Evolutionary conservation across 2,888 invertebrate genomes (phyloP), one percentile per base, ranked within the genome.

Genomic region (Acrobasis repandana): DNA sequence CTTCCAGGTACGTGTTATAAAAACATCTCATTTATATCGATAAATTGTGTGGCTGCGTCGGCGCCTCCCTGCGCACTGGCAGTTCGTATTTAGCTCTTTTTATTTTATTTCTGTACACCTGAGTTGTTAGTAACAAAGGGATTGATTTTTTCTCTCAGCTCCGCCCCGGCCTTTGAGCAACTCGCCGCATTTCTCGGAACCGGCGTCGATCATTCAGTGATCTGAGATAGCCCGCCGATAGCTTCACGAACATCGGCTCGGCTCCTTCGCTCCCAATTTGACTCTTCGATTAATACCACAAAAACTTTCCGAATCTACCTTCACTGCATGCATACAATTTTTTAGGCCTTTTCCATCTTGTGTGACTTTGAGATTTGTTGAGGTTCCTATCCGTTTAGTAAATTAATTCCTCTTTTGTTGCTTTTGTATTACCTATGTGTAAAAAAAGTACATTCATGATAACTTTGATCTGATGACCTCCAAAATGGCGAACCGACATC

Each of bases 51-150:
- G 66, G 67, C 65, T 65, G 66, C 69, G 71, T 74, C 70, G 73
- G 79, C 77, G 74, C 86, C 77, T 80, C 83, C 77, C 78, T 83
- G 78, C 68, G 73, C 73, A 73, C 73, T 79, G 81, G 76, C 82
- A 76, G 83, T 74, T 77, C 74, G 79, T 79, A 79, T 82, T 81
- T 68, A 71, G 75, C 67, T 78, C 75, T 72, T 81, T 86, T 88
- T 85, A 80, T 83, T 86, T 88, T 85, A 79, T 85, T 88, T 88
- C 78, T 81, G 83, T 89, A 86, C 88, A 88, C 86, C 89, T 87
- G 86, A 90, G 88, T 87, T 90, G 88, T 88, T 88, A 80, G 86
- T 86, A 88, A 90, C 90, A 91, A 91, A 90, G 85, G 88, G 82
- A 84, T 89, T 82, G 80, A 79, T 88, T 90, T 91, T 88, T 83